These are phyloP conservation scores for Drosophila parvula DNA, from an alignment of 1,140 invertebrate species.

Conservation along the genomic window DNA sequence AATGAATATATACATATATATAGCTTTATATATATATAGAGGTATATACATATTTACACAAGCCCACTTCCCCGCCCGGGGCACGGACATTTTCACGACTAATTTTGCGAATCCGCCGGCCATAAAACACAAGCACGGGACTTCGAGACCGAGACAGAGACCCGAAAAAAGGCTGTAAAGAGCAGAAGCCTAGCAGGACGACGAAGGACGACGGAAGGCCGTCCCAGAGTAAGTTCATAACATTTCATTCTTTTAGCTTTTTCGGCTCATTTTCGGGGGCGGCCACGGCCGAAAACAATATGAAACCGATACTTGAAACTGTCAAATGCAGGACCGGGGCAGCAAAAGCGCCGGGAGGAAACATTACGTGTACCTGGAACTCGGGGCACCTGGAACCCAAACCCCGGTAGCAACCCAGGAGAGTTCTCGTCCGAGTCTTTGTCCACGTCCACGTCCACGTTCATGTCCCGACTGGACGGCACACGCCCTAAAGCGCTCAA, in stretches of 20 bases:
- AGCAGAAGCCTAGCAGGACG: conserved; percentile 6
- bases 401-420: neutral
- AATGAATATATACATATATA: conserved; percentile 15
- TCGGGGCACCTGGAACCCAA: neutral
- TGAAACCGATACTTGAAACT: conserved; percentile 77
- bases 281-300: conserved; percentile 53
- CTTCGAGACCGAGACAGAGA: conserved; percentile 1
- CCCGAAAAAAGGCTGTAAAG: conserved; percentile 16
- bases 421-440: neutral
- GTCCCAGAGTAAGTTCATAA: conserved; percentile 30
- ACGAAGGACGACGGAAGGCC: neutral
- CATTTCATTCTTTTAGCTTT: conserved; percentile 22
- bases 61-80: neutral
- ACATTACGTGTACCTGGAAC: conserved; percentile 40
- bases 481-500: conserved; percentile 74
- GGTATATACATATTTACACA: conserved; percentile 12
- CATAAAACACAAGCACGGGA: conserved; percentile 42
- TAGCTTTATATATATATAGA: neutral
- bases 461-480: conserved; percentile 15
- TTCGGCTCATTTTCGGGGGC: conserved; percentile 19
- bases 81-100: conserved; percentile 51
- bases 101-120: conserved; percentile 60
- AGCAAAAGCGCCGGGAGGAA: conserved; percentile 5
- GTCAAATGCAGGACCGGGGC: conserved; percentile 59
- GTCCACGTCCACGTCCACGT: neutral